Base-by-base conservation (phyloP, 2,888 invertebrate species). In the Callosobruchus maculatus region DNA sequence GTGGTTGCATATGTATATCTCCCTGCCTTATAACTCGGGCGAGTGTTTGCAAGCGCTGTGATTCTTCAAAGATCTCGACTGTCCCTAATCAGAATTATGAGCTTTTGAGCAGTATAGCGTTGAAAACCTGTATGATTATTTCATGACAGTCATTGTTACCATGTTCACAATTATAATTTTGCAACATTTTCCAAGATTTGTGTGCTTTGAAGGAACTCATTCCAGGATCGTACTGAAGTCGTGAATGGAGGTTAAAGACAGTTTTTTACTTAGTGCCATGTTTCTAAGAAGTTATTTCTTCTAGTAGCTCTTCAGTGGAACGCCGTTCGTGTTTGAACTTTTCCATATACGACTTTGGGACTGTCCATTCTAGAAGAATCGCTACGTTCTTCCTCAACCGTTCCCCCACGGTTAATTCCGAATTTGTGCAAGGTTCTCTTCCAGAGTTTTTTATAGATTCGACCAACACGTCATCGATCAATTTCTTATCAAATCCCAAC, bases 381-480 rank as follows among this genome's bases (percentile, higher is more conserved):
- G 93, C 91, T 22, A 96, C 92, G 86, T 96, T 96, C 68, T 89
- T 88, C 79, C 92, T 92, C 21, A 96, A 89, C 21, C 92, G 89
- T 77, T 92, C 91, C 20, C n/a, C 88, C 7, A 92, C 91, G 0
- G 89, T 85, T 2, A 92, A 81, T 21, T 88, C 87, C 0, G 88
- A 84, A 75, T 92, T 90, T 75, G 89, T 90, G 78, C 92, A 92
- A 0, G 94, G 92, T 21, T 88, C 88, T 73, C 93, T 90, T 0
- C 93, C 93, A 76, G 95, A 94, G 66, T 93, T 90, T 83, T 93
- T 91, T 68, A 96, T 89, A 0, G 95, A 94, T 79, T 94, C 94
- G 73, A 92, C 89, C 0, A 96, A 89, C 2, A 96, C 92, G 78
- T 95, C 94, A 84, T 96, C 96, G 77, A 96, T 95, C 7, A 95